Evolutionary conservation across 1,140 invertebrate genomes (phyloP).

Genomic region (Drosophila kurseongensis): DNA sequence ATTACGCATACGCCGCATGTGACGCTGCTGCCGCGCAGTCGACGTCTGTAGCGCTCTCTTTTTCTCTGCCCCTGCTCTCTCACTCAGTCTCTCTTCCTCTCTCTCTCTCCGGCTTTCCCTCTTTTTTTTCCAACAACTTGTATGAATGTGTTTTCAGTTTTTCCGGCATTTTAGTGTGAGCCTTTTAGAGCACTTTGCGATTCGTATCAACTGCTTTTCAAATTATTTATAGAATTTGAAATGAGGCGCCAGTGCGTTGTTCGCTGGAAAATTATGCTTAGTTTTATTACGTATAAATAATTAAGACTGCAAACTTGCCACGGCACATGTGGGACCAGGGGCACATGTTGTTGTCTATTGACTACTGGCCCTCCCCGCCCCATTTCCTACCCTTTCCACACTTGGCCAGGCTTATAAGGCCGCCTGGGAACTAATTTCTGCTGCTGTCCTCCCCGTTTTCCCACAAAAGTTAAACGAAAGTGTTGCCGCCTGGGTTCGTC

Average conservation of each 20-base stretch:
- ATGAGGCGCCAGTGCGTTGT: constrained; percentile 57
- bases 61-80: background rate
- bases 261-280: constrained; percentile 63
- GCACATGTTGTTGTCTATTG: constrained; percentile 42
- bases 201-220: constrained; percentile 71
- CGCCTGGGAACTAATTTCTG: constrained; percentile 54
- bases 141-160: constrained; percentile 76
- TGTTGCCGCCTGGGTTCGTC: constrained; percentile 35
- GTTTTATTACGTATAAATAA: constrained; percentile 76
- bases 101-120: background rate
- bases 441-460: background rate
- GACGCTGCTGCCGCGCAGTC: constrained; percentile 21
- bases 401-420: constrained; percentile 15
- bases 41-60: constrained; percentile 20
- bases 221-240: constrained; percentile 82
- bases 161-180: constrained; percentile 42
- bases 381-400: background rate
- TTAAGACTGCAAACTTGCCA: constrained; percentile 53
- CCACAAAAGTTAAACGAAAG: constrained; percentile 50
- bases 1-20: constrained; percentile 73
- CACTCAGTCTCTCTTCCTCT: background rate
- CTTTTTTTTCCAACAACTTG: constrained; percentile 64
- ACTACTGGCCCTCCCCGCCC: background rate
- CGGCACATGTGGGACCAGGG: constrained; percentile 60
- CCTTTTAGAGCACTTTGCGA: constrained; percentile 36